Base-by-base conservation (phyloP, 92 coral and sea anemone species). In the Epizoanthus ramosus region DNA sequence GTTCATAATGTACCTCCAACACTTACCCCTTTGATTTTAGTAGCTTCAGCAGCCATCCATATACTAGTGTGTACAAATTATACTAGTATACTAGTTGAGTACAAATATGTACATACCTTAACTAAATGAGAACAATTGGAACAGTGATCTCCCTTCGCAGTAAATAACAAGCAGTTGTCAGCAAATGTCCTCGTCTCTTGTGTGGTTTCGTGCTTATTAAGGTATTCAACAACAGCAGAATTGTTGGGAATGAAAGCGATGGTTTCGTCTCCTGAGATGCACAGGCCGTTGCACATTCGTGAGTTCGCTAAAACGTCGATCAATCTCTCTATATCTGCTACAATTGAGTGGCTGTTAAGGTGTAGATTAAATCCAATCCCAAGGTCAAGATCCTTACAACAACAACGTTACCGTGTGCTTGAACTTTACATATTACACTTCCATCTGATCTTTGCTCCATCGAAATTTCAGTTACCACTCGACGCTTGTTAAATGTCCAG, bases 391-490 rank as follows among this genome's bases (percentile, higher is more conserved):
- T 60, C 66, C 24, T 24, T 25, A 60, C 66, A 60, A 60, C 66
- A 3, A 60, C 66, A 21, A 60, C 66, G 12, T 24, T n/a, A 60
- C 66, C 66, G 24, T 60, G 66, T 21, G 66, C 31, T 24, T 60
- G 21, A 24, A 60, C 66, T 60, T 60, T 60, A 24, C 13, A 60
- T 60, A 8, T 24, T 10, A 60, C 24, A 8, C 2, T 24, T 60
- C 66, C 31, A 21, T 60, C 24, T 24, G 21, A 21, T 0, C 66
- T 24, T 60, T 60, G 21, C 66, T 60, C 66, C 12, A 60, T 60
- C 21, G 66, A 60, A 60, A 60, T 60, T 60, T 60, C 66, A n/a
- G 66, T 60, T 60, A 24, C 21, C 21, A 60, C 66, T 6, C 66
- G 66, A n/a, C 24, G 66, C 28, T 24, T 8, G 28, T 60, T 24